These are phyloP conservation scores for Crax fasciolata DNA, from an alignment of 2,797 vertebrate genomes.

Conservation along the genomic window DNA sequence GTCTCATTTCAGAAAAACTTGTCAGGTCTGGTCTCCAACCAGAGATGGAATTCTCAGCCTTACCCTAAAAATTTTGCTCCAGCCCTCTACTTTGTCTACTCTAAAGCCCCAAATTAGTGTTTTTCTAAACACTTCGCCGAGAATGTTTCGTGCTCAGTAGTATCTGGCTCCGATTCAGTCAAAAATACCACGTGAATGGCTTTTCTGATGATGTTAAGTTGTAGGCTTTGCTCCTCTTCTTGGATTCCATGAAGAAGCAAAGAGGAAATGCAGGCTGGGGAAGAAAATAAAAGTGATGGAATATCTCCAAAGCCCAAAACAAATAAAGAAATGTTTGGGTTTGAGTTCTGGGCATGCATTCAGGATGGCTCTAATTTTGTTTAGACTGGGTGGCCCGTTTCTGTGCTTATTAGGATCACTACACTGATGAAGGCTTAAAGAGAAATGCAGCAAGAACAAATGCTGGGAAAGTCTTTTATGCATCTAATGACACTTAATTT, in stretches of 20 bases:
- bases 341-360: constrained; percentile 34
- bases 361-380: constrained; percentile 11
- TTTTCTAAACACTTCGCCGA: not conserved
- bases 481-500: constrained; percentile 74
- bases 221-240: not conserved
- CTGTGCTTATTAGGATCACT: not conserved
- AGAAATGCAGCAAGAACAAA: constrained; percentile 32
- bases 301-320: not conserved
- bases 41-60: not conserved
- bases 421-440: constrained; percentile 41
- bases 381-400: not conserved
- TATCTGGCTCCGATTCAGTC: not conserved
- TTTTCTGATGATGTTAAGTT: not conserved
- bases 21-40: not conserved
- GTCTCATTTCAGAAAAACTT: not conserved
- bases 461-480: constrained; percentile 55
- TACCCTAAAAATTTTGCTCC: not conserved
- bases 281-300: not conserved
- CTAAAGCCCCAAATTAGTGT: not conserved
- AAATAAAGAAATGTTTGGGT: not conserved
- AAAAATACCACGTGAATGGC: not conserved
- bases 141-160: not conserved
- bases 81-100: not conserved
- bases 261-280: not conserved
- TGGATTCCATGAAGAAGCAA: not conserved